Evolutionary conservation across 1,140 invertebrate genomes (phyloP), one percentile per base, ranked within the genome.

Genomic region (Bombus haemorrhoidalis): DNA sequence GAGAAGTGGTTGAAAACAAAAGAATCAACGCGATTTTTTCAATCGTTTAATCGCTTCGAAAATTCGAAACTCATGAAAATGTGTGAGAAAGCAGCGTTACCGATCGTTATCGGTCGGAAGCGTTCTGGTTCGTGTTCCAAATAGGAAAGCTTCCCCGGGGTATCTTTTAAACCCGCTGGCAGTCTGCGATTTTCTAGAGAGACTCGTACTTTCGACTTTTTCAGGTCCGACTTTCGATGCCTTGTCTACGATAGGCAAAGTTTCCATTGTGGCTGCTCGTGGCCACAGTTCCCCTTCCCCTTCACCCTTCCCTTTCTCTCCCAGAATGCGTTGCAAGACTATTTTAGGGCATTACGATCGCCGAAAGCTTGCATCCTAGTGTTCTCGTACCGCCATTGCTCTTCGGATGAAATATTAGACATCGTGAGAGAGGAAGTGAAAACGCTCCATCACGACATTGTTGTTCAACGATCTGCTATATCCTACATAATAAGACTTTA

Each of bases 401-500:
- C 81, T 86, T 83, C 64, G 41, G 73, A 86, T 86, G 81, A 86
- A 68, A 78, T 81, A 86, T 86, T 86, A 78, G 74, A 83, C 85
- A 43, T 64, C 66, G 47, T 28, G 34, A 25, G 2, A 32, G 15
- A n/a, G 62, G 43, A 68, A 43, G n/a, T 43, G 84, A 41, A 32
- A 85, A 68, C 62, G 25, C 13, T 74, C 41, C 71, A 25, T 22
- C 68, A 10, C 37, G 10, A 64, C 22, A 34, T 62, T 57, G 57
- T 32, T 12, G 43, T 13, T 39, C 78, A 10, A 41, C 34, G 57
- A 62, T 39, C 28, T 41, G 3, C 53, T 5, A 12, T n/a, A 28
- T 59, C 25, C 25, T 28, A 59, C 57, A 3, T 25, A 28, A 59
- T 8, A 59, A 8, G 32, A 32, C 59, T 66, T 18, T 39, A 25